These are phyloP conservation scores for Melanotaenia trifasciata DNA, from an alignment of 2,797 vertebrate genomes.

Conservation along the genomic window DNA sequence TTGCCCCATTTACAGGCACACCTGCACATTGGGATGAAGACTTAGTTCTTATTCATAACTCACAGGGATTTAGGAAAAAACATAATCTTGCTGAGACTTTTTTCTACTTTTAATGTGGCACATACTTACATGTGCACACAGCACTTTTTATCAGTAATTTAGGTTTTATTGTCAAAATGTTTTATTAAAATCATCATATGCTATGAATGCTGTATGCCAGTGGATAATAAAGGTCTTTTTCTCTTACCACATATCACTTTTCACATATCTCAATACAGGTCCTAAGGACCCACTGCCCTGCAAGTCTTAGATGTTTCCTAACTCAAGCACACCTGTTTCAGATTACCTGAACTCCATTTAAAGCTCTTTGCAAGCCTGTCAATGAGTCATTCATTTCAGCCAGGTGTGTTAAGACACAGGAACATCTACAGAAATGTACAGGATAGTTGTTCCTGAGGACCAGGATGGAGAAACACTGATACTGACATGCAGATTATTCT, in stretches of 20 bases:
- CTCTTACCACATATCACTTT: not conserved
- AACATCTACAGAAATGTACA: too few relatives aligned
- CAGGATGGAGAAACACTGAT: too few relatives aligned
- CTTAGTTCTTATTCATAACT: not conserved
- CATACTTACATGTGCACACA: not conserved
- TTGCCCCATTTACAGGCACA: not conserved
- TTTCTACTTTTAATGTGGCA: not conserved
- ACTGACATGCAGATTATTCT: not conserved
- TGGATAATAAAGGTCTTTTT: not conserved
- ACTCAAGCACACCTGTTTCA: too few relatives aligned
- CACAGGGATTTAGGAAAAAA: not conserved
- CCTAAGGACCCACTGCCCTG: too few relatives aligned
- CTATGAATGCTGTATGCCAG: not conserved
- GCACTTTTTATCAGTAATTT: not conserved
- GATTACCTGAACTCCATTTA: too few relatives aligned
- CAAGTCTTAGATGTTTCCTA: too few relatives aligned
- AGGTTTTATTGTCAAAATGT: not conserved
- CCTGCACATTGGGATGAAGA: not conserved
- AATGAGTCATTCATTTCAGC: too few relatives aligned
- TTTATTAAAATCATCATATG: not conserved
- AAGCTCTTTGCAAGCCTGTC: too few relatives aligned
- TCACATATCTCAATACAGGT: too few relatives aligned
- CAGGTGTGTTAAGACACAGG: too few relatives aligned
- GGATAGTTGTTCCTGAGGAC: too few relatives aligned
- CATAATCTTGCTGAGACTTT: not conserved